These are phyloP conservation scores for Pemphredon lugubris DNA, from an alignment of 2,888 invertebrate genomes.

Conservation along the genomic window DNA sequence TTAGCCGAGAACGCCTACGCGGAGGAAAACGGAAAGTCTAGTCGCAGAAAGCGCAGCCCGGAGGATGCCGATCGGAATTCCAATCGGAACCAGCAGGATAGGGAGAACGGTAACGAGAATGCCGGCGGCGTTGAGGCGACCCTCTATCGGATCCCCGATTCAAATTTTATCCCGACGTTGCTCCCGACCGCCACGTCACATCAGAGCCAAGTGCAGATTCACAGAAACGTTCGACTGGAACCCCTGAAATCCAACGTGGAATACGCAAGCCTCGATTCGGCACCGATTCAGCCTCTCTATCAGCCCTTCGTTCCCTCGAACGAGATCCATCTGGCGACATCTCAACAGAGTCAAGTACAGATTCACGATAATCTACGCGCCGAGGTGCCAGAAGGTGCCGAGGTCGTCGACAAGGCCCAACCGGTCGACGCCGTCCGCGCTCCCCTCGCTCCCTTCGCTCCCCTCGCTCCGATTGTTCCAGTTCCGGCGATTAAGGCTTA, in stretches of 20 bases:
- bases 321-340: constrained; percentile 74
- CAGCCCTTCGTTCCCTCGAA: constrained; percentile 4
- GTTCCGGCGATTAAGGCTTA: constrained; percentile 4
- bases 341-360: constrained; percentile 72
- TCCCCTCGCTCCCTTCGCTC: background rate
- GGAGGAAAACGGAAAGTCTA: constrained; percentile 5
- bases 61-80: constrained; percentile 12
- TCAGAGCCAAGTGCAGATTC: constrained; percentile 63
- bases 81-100: background rate
- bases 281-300: background rate
- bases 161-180: constrained; percentile 24
- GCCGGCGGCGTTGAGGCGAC: constrained; percentile 1
- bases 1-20: constrained; percentile 83
- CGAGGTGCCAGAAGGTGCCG: constrained; percentile 16
- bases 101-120: background rate
- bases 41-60: constrained; percentile 45
- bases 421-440: constrained; percentile 21
- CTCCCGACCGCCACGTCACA: constrained; percentile 58
- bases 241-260: constrained; percentile 1
- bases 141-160: background rate
- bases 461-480: constrained; percentile 2
- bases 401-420: constrained; percentile 22
- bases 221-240: constrained; percentile 47
- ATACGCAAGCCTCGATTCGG: background rate
- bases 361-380: constrained; percentile 46